Evolutionary conservation across 2,888 invertebrate species (phyloP), one percentile per base, ranked within the genome.

Genomic region (Caenorhabditis wallacei): DNA sequence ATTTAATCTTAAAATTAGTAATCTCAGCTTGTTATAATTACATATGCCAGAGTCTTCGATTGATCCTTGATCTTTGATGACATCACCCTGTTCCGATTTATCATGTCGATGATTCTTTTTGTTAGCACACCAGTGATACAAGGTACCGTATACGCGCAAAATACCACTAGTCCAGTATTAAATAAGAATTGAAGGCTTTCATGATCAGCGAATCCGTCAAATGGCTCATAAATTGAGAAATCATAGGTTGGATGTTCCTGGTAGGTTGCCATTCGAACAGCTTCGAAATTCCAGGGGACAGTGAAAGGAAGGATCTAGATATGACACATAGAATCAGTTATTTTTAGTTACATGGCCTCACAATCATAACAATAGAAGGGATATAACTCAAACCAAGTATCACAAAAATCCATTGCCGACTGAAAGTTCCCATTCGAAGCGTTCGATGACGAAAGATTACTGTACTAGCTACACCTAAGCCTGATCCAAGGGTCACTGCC

Each of bases 41-140:
- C 76, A 24, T 63, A 72, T 20, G 72, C 61, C 54, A 78, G 13
- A 4, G 63, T 54, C 51, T 53, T 69, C 0, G 69, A 69, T 40
- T 61, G 68, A 30, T 61, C 46, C 46, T 78, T 78, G 43, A 69
- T 78, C 22, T 54, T 78, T 2, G 78, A 46, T 7, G 78, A 78
- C 61, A 69, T 69, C 43, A 51, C 59, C 13, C 24, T 40, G 46
- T 54, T 69, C 5, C 54, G 30, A 43, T 78, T 78, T 30, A 78
- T 69, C 51, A 78, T 69, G 0, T 69, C 35, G 5, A 78, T 16
- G 0, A 69, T 63, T 48, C 54, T 53, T 35, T n/a, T 43, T 0
- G 69, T 78, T 10, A 78, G 61, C 13, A 78, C n/a, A 18, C 69
- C 78, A 8, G 78, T 61, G 1, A 61, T 46, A 20, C 26, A 10